Percentiles rank a stretch among this genome's conserved stretches.
Evolutionary conservation across 1,140 invertebrate species (phyloP).

Genomic region (Procambarus clarkii): DNA sequence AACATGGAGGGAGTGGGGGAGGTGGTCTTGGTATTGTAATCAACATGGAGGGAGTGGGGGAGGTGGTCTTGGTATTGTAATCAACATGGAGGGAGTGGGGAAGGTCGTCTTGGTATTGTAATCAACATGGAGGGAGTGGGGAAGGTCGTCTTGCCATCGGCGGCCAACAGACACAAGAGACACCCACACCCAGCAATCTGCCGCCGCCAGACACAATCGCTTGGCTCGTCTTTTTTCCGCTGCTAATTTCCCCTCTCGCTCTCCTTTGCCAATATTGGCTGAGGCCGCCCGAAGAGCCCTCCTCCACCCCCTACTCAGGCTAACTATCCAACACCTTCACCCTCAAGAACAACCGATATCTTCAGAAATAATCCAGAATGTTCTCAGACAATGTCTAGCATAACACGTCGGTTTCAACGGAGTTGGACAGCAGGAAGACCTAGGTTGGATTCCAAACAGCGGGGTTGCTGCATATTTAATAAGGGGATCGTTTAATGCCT

Average conservation of each 20-base stretch:
- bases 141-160: too few relatives aligned
- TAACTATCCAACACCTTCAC: constrained; percentile 17
- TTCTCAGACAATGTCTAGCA: constrained; percentile 6
- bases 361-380: constrained; percentile 31
- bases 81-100: too few relatives aligned
- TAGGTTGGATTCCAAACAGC: neutral
- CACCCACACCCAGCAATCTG: neutral
- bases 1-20: too few relatives aligned
- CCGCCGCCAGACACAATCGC: neutral
- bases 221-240: constrained; percentile 3
- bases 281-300: constrained; percentile 33
- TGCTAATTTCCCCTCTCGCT: constrained; percentile 48
- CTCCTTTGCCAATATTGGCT: constrained; percentile 60
- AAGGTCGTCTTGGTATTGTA: too few relatives aligned
- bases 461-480: constrained; percentile 51
- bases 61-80: too few relatives aligned
- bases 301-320: constrained; percentile 10
- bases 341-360: neutral
- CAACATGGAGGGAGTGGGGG: too few relatives aligned
- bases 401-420: neutral
- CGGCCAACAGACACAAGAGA: too few relatives aligned
- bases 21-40: too few relatives aligned
- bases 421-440: neutral
- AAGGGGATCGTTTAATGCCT: constrained; percentile 58
- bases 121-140: too few relatives aligned